Percentiles rank a stretch among this genome's conserved stretches.
Evolutionary conservation across 2,888 invertebrate genomes (phyloP).

Genomic region (Pollenia labialis): DNA sequence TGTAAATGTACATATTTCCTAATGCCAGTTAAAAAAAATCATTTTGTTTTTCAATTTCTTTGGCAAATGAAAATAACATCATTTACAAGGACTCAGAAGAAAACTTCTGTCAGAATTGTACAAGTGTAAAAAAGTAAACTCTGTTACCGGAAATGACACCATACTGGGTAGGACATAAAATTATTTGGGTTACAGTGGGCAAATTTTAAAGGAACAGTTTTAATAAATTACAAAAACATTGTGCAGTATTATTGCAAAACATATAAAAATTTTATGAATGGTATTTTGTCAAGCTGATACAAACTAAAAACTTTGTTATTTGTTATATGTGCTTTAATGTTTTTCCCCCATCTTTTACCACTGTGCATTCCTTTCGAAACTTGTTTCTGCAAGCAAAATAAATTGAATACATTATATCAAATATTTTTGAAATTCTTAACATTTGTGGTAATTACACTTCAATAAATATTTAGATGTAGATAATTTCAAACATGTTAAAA

Average conservation of each 20-base stretch:
- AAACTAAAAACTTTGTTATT: too few species aligned
- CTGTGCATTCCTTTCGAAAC: neutral
- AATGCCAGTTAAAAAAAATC: conserved; percentile 10
- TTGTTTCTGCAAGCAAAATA: neutral
- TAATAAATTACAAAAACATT: neutral
- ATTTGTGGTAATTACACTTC: conserved; percentile 60
- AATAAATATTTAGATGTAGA: conserved; percentile 48
- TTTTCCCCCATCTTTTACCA: neutral
- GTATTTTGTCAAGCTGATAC: too few species aligned
- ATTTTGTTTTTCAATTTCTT: conserved; percentile 21
- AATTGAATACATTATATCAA: conserved; percentile 17
- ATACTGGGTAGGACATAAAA: conserved; percentile 20
- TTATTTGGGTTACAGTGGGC: neutral
- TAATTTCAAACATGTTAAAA: conserved; percentile 20
- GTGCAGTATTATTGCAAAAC: too few species aligned
- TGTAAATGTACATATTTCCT: conserved; percentile 17
- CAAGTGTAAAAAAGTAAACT: conserved; percentile 29
- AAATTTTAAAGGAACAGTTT: neutral
- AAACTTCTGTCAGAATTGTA: conserved; percentile 24
- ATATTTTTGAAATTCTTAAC: conserved; percentile 40
- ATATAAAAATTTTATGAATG: too few species aligned
- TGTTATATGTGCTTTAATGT: neutral
- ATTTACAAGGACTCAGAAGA: neutral
- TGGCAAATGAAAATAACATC: conserved; percentile 14
- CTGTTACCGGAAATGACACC: conserved; percentile 59